Percentiles rank a stretch among this genome's conserved stretches.
phyloP scores from a whole-genome alignment of 2,797 vertebrate species.

The Hydrocynus forskahlii region DNA sequence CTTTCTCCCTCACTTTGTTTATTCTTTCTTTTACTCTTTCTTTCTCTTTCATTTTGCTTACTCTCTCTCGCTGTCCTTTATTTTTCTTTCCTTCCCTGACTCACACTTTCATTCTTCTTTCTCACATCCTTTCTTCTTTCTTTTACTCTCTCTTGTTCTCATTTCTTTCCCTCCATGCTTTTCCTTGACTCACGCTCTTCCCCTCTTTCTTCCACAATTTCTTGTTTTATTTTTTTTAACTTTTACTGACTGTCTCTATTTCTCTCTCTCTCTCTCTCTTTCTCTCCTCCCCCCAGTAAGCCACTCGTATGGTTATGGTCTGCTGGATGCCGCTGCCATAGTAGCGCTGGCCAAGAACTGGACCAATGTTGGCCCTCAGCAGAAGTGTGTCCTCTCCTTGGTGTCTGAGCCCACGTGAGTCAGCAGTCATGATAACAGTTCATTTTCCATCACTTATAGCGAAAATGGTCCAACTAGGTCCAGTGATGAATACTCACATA shows the following conservation, averaged over 20 bases:
- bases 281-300: slow-evolving; percentile 83
- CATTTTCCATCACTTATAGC: not conserved
- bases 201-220: not conserved
- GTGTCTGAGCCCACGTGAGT: slow-evolving; percentile 87
- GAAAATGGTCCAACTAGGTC: not conserved
- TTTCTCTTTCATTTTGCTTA: not conserved
- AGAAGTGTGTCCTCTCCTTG: slow-evolving; percentile 88
- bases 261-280: too few relatives aligned
- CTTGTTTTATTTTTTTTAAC: too few relatives aligned
- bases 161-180: slow-evolving; percentile 9
- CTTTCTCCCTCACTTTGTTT: not conserved
- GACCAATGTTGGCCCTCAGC: slow-evolving; percentile 89
- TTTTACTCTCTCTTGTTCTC: not conserved
- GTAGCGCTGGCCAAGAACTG: slow-evolving; percentile 89
- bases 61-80: too few relatives aligned
- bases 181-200: not conserved
- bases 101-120: too few relatives aligned
- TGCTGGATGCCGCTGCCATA: slow-evolving; percentile 91
- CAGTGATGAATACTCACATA: not conserved
- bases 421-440: not conserved
- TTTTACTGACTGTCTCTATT: too few relatives aligned
- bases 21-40: too few relatives aligned
- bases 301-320: slow-evolving; percentile 95
- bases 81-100: too few relatives aligned
- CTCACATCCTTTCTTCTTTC: not conserved